Percentiles rank a stretch among this genome's conserved stretches.
phyloP scores from a whole-genome alignment of 92 coral and sea anemone species.

The Palythoa grandiflora region DNA sequence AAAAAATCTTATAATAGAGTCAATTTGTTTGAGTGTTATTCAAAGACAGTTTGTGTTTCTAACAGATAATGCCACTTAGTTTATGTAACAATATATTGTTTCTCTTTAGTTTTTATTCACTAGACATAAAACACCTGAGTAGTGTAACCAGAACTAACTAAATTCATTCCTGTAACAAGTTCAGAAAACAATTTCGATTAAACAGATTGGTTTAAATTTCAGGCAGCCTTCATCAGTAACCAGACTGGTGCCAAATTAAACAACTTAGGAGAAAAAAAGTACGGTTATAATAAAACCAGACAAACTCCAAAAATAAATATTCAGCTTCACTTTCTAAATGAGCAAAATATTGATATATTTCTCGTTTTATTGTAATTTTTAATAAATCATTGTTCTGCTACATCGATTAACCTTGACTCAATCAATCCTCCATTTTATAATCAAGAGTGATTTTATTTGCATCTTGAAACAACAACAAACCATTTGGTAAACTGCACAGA shows the following conservation, averaged over 20 bases:
- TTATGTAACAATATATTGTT: background rate
- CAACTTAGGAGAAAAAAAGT: background rate
- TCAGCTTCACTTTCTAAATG: constrained; percentile 29
- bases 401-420: constrained; percentile 35
- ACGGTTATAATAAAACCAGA: background rate
- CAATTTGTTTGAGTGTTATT: background rate
- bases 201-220: constrained; percentile 1
- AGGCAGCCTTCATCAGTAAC: background rate
- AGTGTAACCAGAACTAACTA: background rate
- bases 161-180: constrained; percentile 15
- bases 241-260: background rate
- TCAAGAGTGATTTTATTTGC: constrained; percentile 25
- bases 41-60: background rate
- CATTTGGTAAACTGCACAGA: constrained; percentile 18
- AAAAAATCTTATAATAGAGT: background rate
- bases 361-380: constrained; percentile 10
- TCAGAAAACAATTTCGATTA: constrained; percentile 9
- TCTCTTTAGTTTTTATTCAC: background rate
- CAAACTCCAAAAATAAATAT: constrained; percentile 12
- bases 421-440: background rate
- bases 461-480: constrained; percentile 40
- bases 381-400: constrained; percentile 23
- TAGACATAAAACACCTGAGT: background rate
- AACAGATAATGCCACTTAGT: background rate
- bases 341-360: background rate